Evolutionary conservation across 2,113 vertebrate genomes (phyloP).

Genomic region (Pedetes capensis): DNA sequence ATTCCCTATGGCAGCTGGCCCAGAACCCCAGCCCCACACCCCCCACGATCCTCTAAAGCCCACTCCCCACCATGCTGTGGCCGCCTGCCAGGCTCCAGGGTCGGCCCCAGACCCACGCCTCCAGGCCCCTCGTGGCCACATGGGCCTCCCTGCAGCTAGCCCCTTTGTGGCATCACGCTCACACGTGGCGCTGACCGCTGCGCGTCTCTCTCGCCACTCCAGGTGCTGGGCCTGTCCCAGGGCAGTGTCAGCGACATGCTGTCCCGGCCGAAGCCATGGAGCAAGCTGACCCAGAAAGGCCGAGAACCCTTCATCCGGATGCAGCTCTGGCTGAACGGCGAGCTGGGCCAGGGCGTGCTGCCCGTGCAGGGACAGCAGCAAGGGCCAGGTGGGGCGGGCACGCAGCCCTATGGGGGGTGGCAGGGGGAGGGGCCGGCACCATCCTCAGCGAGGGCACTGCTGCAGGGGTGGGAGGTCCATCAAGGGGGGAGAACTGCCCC

Average conservation of each 20-base stretch:
- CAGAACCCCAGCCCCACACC: background rate
- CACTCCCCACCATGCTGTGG: background rate
- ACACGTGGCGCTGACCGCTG: background rate
- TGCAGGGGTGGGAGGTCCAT: too few relatives aligned
- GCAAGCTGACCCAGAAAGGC: slow-evolving; percentile 96
- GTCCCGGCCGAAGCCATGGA: slow-evolving; percentile 96
- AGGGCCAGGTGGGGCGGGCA: slow-evolving; percentile 84
- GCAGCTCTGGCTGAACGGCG: slow-evolving; percentile 98
- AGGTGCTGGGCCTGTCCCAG: slow-evolving; percentile 94
- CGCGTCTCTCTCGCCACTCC: slow-evolving; percentile 73
- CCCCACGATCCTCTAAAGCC: background rate
- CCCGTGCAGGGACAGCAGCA: slow-evolving; percentile 88
- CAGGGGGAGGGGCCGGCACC: background rate
- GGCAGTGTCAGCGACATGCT: slow-evolving; percentile 96
- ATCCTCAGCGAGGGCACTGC: too few relatives aligned
- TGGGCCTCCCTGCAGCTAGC: background rate
- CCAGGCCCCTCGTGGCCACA: rapidly evolving
- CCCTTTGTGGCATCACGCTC: background rate
- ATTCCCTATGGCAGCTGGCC: background rate
- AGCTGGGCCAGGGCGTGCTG: slow-evolving; percentile 92
- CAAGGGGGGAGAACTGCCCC: background rate
- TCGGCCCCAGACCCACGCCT: too few relatives aligned
- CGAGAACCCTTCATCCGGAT: slow-evolving; percentile 96
- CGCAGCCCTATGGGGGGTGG: background rate
- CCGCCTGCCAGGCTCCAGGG: too few relatives aligned